A percentile compares a stretch with the other conserved stretches of the same genome.
phyloP scores from a whole-genome alignment of 2,113 vertebrate species.

The mouse (Mus musculus) region GRCm39 chr1:124233501-124234000 shows the following conservation, averaged over 20 bases:
- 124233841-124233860: background rate
- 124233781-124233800: no score
- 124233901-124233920: background rate
- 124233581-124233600: background rate
- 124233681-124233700: background rate
- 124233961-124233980: background rate
- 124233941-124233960: background rate
- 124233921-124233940: rapidly evolving
- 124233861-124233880: background rate
- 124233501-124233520: background rate
- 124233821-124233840: background rate
- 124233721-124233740: constrained; percentile 8
- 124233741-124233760: background rate
- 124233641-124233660: background rate
- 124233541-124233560: no score
- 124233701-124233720: background rate
- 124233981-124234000: background rate
- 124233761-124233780: background rate
- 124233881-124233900: background rate
- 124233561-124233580: no score
- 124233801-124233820: background rate
- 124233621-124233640: background rate
- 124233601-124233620: background rate
- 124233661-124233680: constrained; percentile 9
- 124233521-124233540: no score